Conservation (phyloP, 2,797 vertebrate species). For the Sebastes steindachneri region DNA sequence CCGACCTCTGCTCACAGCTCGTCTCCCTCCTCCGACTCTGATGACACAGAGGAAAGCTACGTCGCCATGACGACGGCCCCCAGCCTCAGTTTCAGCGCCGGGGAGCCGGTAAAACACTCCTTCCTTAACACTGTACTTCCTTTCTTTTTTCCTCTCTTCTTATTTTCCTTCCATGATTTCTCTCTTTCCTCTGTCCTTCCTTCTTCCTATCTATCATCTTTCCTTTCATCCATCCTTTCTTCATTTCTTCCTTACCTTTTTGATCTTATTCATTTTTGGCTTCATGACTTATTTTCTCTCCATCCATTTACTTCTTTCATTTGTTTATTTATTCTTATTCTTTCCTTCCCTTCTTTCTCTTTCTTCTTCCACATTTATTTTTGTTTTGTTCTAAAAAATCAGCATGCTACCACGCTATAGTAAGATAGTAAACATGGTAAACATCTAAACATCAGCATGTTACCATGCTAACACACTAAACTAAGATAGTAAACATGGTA, state of each 20-base stretch:
- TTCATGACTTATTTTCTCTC: background rate
- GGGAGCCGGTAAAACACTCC: slow-evolving; percentile 47
- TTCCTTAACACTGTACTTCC: no score
- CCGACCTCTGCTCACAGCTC: slow-evolving; percentile 90
- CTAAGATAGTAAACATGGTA: no score
- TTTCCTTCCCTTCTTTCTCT: no score
- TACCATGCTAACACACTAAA: rapidly evolving
- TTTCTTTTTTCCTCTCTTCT: no score
- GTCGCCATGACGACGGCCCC: slow-evolving; percentile 90
- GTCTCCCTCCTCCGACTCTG: slow-evolving; percentile 92
- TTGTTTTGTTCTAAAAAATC: no score
- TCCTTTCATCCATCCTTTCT: background rate
- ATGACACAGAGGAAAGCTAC: slow-evolving; percentile 91
- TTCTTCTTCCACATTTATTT: background rate
- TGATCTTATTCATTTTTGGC: no score
- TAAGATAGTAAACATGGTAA: no score
- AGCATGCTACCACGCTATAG: no score
- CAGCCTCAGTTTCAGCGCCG: slow-evolving; percentile 57
- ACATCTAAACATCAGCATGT: no score
- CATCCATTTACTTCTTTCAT: no score
- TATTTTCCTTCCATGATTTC: rapidly evolving
- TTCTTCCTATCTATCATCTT: background rate
- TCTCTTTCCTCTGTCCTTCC: background rate
- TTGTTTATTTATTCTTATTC: background rate
- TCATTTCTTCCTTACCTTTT: background rate